Evolutionary conservation across 2,797 vertebrate genomes (phyloP).

Genomic region (Crocodylus rhombifer): DNA sequence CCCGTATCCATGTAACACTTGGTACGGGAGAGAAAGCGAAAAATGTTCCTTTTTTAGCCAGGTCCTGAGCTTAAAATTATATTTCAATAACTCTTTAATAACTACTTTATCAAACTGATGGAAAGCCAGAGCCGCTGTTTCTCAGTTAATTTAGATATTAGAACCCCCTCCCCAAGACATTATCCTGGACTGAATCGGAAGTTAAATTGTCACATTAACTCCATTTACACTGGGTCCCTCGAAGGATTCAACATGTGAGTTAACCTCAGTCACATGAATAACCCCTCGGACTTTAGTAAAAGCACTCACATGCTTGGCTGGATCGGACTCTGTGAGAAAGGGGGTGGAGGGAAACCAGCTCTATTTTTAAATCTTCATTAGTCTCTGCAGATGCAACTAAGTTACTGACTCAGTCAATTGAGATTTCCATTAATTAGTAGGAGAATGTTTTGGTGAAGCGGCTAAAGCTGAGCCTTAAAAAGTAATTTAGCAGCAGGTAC

Average conservation of each 20-base stretch:
- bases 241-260: background rate
- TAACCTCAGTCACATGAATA: background rate
- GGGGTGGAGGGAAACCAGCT: background rate
- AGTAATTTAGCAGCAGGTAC: background rate
- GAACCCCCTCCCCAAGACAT: no score
- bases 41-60: background rate
- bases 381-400: background rate
- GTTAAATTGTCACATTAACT: background rate
- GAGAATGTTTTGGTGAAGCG: background rate
- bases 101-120: no score
- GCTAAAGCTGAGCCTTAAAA: background rate
- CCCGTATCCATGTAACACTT: background rate
- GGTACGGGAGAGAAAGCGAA: background rate
- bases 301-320: background rate
- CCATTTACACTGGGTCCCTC: background rate
- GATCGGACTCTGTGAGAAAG: background rate
- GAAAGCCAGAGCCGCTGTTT: background rate
- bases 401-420: background rate
- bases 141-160: background rate
- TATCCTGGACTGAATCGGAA: background rate
- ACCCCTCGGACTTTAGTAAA: background rate
- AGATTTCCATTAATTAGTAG: conserved; percentile 7
- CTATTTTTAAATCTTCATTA: background rate
- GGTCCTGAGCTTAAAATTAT: fast-evolving
- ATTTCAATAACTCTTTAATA: background rate